phyloP scores from a whole-genome alignment of 2,888 invertebrate species.

The Lasioglossum malachurum region DNA sequence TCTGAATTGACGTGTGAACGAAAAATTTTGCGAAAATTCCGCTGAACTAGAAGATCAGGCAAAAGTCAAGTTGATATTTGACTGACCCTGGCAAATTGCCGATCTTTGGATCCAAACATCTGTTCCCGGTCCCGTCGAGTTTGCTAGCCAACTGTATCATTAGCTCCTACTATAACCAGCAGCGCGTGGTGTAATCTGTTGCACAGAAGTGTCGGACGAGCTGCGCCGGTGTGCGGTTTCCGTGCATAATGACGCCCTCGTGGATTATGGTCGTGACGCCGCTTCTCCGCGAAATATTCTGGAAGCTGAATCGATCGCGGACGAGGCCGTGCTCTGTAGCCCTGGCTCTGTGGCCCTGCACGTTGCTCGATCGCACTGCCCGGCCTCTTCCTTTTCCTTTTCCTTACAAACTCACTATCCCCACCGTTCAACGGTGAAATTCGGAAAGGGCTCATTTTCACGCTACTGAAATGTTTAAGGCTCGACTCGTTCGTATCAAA shows the following conservation, averaged over 20 bases:
- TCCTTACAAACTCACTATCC: background rate
- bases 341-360: constrained; percentile 44
- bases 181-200: constrained; percentile 38
- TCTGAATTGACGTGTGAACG: background rate
- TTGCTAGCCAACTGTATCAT: background rate
- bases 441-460: background rate
- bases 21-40: background rate
- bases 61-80: background rate
- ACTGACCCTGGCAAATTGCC: background rate
- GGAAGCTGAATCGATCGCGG: constrained; percentile 65
- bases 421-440: background rate
- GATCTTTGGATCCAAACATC: background rate
- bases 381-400: constrained; percentile 19
- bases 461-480: too few relatives aligned
- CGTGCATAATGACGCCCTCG: constrained; percentile 60
- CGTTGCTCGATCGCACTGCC: constrained; percentile 40
- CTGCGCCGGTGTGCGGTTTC: constrained; percentile 35
- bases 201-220: constrained; percentile 30
- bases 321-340: constrained; percentile 48
- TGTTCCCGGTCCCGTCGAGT: background rate
- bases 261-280: constrained; percentile 61
- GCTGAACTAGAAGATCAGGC: background rate
- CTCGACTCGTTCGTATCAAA: too few relatives aligned
- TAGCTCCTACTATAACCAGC: background rate
- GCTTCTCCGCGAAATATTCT: constrained; percentile 60